Percentiles rank a stretch among this genome's conserved stretches.
These are phyloP conservation scores for Cynoglossus semilaevis DNA, from an alignment of 2,113 vertebrate species.

Conservation along the genomic window DNA sequence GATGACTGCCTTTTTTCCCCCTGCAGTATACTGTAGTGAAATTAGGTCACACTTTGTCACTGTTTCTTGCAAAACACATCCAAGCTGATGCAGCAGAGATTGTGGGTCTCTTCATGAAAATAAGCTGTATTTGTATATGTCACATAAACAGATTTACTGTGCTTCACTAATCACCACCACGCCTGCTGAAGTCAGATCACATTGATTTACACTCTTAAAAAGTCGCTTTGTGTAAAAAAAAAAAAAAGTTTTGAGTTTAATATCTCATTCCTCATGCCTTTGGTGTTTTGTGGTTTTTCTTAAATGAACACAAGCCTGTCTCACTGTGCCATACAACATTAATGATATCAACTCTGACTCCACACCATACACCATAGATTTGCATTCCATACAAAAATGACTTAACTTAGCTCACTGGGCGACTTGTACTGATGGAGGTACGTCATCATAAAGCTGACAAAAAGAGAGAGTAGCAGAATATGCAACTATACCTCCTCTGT, in stretches of 20 bases:
- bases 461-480: background rate
- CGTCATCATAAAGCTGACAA: background rate
- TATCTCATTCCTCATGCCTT: background rate
- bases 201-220: conserved; percentile 17
- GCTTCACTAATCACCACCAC: conserved; percentile 6
- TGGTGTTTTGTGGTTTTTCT: background rate
- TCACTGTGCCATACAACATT: conserved; percentile 8
- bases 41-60: background rate
- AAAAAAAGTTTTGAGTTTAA: conserved; percentile 11
- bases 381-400: conserved; percentile 40
- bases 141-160: conserved; percentile 18
- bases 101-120: background rate
- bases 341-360: background rate
- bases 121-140: conserved; percentile 2
- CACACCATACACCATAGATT: conserved; percentile 15
- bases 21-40: background rate
- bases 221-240: background rate
- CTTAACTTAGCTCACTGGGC: background rate
- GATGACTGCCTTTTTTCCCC: background rate
- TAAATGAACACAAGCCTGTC: conserved; percentile 29
- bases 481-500: background rate
- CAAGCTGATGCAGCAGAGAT: background rate
- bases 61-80: background rate
- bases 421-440: background rate
- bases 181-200: background rate